Conservation (phyloP, 2,113 vertebrate genomes). For the Silurus glanis region DNA sequence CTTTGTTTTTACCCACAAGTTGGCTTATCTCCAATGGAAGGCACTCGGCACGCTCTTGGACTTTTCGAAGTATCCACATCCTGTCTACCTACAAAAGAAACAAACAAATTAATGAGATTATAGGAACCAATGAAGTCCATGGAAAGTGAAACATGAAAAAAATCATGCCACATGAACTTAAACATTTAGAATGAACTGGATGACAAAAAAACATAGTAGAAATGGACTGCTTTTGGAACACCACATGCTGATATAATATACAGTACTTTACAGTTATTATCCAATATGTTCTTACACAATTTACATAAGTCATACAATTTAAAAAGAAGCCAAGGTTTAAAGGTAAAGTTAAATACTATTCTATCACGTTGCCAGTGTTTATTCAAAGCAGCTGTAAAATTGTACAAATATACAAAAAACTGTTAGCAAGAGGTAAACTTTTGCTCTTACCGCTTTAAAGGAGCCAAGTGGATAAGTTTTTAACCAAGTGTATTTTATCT, state of each 20-base stretch:
- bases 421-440: not conserved
- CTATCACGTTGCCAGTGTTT: not conserved
- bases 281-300: not conserved
- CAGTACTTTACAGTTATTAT: no score
- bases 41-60: constrained; percentile 62
- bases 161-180: not conserved
- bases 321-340: not conserved
- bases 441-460: constrained; percentile 34
- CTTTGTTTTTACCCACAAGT: constrained; percentile 54
- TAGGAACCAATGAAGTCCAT: not conserved
- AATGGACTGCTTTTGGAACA: not conserved
- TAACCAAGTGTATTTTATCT: not conserved
- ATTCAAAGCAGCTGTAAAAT: not conserved
- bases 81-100: not conserved
- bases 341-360: not conserved
- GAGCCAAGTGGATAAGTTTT: not conserved
- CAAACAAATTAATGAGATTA: not conserved
- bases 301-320: not conserved
- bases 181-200: not conserved
- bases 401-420: not conserved
- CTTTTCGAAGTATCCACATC: constrained; percentile 68
- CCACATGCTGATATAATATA: not conserved
- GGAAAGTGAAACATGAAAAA: not conserved
- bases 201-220: not conserved
- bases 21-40: constrained; percentile 58